Conservation (phyloP, 2,113 vertebrate species). For the Psittacula cyanocephala region DNA sequence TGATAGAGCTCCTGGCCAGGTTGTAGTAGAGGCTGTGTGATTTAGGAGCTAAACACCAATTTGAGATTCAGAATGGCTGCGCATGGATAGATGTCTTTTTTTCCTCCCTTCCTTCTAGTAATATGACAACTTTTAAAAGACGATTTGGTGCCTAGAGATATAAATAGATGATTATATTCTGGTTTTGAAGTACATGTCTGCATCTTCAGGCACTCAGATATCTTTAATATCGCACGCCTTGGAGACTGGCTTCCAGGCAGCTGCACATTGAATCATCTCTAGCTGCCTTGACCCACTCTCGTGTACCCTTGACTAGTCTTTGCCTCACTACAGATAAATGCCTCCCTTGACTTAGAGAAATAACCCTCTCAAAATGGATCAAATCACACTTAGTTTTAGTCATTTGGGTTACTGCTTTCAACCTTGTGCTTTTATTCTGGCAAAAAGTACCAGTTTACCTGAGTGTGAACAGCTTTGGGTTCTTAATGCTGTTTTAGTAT, state of each 20-base stretch:
- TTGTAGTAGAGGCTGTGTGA: neutral
- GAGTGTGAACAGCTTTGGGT: neutral
- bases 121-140: neutral
- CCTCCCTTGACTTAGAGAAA: neutral
- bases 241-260: neutral
- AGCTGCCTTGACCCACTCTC: neutral
- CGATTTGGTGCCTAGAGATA: neutral
- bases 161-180: neutral
- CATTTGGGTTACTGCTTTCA: constrained; percentile 1
- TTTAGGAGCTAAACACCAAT: neutral
- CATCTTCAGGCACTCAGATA: neutral
- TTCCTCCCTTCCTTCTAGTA: neutral
- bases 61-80: neutral
- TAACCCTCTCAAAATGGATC: constrained; percentile 1
- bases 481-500: neutral
- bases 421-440: neutral
- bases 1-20: neutral
- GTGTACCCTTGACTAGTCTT: neutral
- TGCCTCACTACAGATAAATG: neutral
- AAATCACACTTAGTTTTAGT: neutral
- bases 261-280: neutral
- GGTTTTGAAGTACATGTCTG: neutral
- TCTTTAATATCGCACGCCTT: neutral
- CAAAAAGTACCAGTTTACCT: neutral
- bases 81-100: neutral